A percentile compares a stretch with the other conserved stretches of the same genome.
These are phyloP conservation scores for Dendropsophus ebraccatus DNA, from an alignment of 2,113 vertebrate species.

Conservation along the genomic window DNA sequence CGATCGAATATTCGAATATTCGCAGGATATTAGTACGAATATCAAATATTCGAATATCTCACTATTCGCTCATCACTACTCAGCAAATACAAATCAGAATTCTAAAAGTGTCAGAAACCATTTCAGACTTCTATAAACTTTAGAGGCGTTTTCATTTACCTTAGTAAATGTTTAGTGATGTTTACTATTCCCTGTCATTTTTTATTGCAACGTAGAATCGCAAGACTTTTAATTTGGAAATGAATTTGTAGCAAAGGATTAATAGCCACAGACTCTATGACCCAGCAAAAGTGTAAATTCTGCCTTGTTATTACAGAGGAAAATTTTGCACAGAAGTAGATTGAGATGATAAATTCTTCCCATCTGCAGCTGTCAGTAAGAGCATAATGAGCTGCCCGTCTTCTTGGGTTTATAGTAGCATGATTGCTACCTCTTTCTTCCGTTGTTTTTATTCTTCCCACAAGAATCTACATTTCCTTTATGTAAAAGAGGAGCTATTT, in stretches of 20 bases:
- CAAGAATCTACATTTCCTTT: background rate
- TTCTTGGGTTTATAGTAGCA: background rate
- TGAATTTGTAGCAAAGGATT: background rate
- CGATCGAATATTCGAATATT: too few relatives aligned
- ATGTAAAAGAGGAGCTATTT: background rate
- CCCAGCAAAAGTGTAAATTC: slow-evolving; percentile 16
- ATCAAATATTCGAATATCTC: too few relatives aligned
- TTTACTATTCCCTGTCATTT: background rate
- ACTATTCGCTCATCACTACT: too few relatives aligned
- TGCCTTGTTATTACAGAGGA: slow-evolving; percentile 5
- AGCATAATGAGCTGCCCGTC: slow-evolving; percentile 40
- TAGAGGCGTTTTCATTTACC: background rate
- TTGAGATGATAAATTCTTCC: slow-evolving; percentile 42
- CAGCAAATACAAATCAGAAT: background rate
- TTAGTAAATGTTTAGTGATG: background rate
- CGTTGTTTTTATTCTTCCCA: background rate
- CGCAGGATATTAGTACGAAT: too few relatives aligned
- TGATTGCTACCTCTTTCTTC: slow-evolving; percentile 19
- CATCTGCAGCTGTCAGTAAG: slow-evolving; percentile 51
- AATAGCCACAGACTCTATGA: background rate
- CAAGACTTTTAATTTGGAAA: background rate
- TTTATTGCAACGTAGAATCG: background rate
- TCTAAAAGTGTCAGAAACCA: background rate
- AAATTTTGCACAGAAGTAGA: slow-evolving; percentile 39
- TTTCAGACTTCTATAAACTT: background rate